phyloP scores from a whole-genome alignment of 92 coral and sea anemone genomes.

The Micromussa lordhowensis region DNA sequence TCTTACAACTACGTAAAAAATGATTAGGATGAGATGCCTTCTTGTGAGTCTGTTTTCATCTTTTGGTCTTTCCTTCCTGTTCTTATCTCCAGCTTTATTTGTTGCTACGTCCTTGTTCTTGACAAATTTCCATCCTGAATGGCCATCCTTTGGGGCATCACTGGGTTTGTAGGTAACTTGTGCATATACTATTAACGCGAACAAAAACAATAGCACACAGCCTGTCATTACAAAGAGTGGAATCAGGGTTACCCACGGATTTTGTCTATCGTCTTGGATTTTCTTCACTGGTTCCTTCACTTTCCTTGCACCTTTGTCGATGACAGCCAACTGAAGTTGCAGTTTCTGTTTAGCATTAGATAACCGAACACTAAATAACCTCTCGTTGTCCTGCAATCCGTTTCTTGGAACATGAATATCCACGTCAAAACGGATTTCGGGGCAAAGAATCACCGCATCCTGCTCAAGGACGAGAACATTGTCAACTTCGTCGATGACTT shows the following conservation, averaged over 20 bases:
- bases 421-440: conserved; percentile 49
- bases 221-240: conserved; percentile 70
- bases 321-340: conserved; percentile 69
- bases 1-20: conserved; percentile 59
- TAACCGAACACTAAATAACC: conserved; percentile 68
- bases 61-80: not conserved
- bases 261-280: conserved; percentile 32
- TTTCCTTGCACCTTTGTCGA: conserved; percentile 55
- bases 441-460: conserved; percentile 76
- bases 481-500: conserved; percentile 77
- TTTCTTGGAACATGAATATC: conserved; percentile 70
- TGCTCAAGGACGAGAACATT: conserved; percentile 55
- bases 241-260: conserved; percentile 58
- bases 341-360: conserved; percentile 65
- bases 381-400: conserved; percentile 65
- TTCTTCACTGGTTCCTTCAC: not conserved
- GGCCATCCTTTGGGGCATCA: conserved; percentile 1
- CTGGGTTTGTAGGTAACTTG: conserved; percentile 48
- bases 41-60: conserved; percentile 68
- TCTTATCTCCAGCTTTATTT: conserved; percentile 24
- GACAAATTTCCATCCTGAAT: conserved; percentile 24
- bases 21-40: conserved; percentile 75
- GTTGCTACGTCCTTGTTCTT: conserved; percentile 17
- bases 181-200: conserved; percentile 68
- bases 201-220: conserved; percentile 51